A percentile compares a stretch with the other conserved stretches of the same genome.
Conservation (phyloP, 2,113 vertebrate genomes). For the Phalacrocorax brasilianus region DNA sequence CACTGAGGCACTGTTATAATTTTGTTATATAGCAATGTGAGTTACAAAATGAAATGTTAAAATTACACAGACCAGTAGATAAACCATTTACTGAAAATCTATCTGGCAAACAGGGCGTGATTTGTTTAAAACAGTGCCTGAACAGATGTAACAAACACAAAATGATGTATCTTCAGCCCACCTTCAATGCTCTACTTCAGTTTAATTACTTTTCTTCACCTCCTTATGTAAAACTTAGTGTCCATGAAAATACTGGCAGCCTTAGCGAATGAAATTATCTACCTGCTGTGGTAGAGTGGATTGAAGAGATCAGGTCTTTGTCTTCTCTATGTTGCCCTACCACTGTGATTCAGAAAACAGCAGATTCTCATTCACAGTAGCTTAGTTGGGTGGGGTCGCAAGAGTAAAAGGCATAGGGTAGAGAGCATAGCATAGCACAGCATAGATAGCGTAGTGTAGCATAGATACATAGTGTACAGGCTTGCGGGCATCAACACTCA, state of each 20-base stretch:
- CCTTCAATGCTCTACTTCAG: not conserved
- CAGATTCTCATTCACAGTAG: not conserved
- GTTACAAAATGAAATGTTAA: conserved; percentile 31
- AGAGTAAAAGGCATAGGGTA: not conserved
- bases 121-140: conserved; percentile 2
- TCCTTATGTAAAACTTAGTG: not conserved
- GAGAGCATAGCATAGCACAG: not conserved
- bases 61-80: conserved; percentile 18
- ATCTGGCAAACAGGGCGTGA: not conserved
- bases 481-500: not conserved
- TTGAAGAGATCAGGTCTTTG: not conserved
- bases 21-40: not conserved
- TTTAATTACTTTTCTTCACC: conserved; percentile 34
- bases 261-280: not conserved
- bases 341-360: not conserved
- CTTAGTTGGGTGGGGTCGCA: not conserved
- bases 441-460: not conserved
- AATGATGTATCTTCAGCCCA: not conserved
- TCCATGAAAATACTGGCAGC: not conserved
- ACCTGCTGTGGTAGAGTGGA: not conserved
- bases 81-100: not conserved
- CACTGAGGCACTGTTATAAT: not conserved
- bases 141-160: not conserved
- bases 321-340: not conserved
- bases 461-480: not conserved